phyloP scores from a whole-genome alignment of 1,140 invertebrate genomes.

The Acyrthosiphon pisum region DNA sequence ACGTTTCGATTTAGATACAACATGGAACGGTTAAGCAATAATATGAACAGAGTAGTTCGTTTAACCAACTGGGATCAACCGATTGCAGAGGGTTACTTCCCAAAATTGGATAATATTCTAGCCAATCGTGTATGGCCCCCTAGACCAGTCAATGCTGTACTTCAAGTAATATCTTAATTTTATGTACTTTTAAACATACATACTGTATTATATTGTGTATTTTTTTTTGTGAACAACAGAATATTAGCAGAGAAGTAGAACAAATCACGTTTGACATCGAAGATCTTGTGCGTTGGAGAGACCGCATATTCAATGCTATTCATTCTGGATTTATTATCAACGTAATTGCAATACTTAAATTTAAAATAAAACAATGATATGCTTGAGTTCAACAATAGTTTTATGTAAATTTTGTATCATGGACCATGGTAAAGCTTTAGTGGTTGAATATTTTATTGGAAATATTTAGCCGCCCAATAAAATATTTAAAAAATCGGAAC shows the following conservation, averaged over 20 bases:
- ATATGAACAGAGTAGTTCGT: constrained; percentile 67
- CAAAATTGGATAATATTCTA: constrained; percentile 74
- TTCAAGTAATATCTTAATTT: constrained; percentile 61
- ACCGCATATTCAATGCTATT: constrained; percentile 78
- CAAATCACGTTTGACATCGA: constrained; percentile 72
- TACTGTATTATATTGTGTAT: background rate
- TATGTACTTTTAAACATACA: background rate
- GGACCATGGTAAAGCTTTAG: too few species aligned
- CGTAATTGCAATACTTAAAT: background rate
- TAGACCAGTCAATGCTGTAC: constrained; percentile 67
- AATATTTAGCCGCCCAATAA: too few species aligned
- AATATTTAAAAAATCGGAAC: too few species aligned
- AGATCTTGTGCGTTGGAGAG: constrained; percentile 76
- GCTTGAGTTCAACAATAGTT: too few species aligned
- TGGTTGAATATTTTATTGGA: too few species aligned
- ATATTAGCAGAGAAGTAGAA: constrained; percentile 68
- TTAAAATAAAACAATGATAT: too few species aligned
- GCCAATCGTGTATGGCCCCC: constrained; percentile 72
- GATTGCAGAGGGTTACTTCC: constrained; percentile 75
- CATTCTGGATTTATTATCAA: constrained; percentile 69
- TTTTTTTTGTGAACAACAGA: background rate
- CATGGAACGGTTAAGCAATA: constrained; percentile 73
- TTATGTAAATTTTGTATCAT: too few species aligned
- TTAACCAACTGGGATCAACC: constrained; percentile 70
- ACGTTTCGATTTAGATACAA: constrained; percentile 69